Base-by-base conservation (phyloP, 1,140 invertebrate species). In the Temnothorax curvispinosus region DNA sequence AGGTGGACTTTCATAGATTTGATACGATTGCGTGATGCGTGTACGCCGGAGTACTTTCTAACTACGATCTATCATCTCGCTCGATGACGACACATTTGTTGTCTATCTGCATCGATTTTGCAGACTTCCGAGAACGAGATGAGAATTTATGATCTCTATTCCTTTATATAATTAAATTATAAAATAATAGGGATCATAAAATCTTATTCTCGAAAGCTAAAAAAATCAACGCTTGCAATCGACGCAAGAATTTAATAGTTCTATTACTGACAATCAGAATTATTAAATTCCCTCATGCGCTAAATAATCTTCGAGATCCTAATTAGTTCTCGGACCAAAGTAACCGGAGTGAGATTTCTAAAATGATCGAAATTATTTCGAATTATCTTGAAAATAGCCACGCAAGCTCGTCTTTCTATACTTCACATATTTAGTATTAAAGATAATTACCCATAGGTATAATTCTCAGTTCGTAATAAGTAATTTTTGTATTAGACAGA, bases 1-100 rank as follows among this genome's bases (percentile, higher is more conserved):
- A 90, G 89, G 88, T 90, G 89, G 88, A 90, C 88, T 89, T 90
- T 90, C 89, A 87, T 89, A 90, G 88, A 90, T 88, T 90, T 87
- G 89, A 90, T 90, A 90, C 80, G 89, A 90, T 90, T 90, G 86
- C 88, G 80, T 90, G 88, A 90, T 88, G 75, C 74, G 86, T 87
- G 80, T 80, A 85, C 56, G 86, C 56, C 38, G 32, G 67, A 65
- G 80, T 90, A 90, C 88, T 90, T 90, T 90, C 89, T 90, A 90
- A 87, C 87, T 87, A 60, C 86, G 86, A 90, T 90, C 88, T 90
- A 90, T 90, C 89, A 90, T 90, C 81, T 81, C 69, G 69, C 47
- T 69, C 56, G 86, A 85, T 90, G 76, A 62, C 87, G 75, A 52
- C 89, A 77, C 32, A 64, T 67, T 32, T n/a, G 60, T 27, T 69